Base-by-base conservation (phyloP, 2,888 invertebrate genomes). In the Rhingia campestris region DNA sequence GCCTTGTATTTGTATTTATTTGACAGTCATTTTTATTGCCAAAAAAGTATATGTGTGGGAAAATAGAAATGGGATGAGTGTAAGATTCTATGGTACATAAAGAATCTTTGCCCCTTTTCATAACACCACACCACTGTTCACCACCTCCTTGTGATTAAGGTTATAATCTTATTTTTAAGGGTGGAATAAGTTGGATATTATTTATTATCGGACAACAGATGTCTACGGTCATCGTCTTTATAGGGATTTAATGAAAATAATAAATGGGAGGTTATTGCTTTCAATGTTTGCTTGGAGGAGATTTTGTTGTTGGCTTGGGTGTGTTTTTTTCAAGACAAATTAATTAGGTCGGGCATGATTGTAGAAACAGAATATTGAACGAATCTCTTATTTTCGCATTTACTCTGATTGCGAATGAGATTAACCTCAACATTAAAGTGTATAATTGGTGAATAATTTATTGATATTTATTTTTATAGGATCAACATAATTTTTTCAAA, bases 151-250 rank as follows among this genome's bases (percentile, higher is more conserved):
- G 61, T 73, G 73, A 82, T 73, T 82, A 77, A 43, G 73, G 67
- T 61, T 30, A 63, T 73, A 67, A 82, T 82, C 67, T 79, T 53
- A 33, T 54, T 37, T 72, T 56, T 58, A 6, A 4, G 53, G 33
- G 9, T 37, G 49, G 22, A 37, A n/a, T 41, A 51, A 12, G 59
- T 39, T 56, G 49, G 45, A 58, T 54, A 73, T 82, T 82, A 72
- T 82, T 82, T 82, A 82, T 79, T 79, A 58, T 51, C 47, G 33
- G 73, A 73, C 79, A 82, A 79, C 77, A 82, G 82, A 82, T 82
- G 82, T 69, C 59, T 35, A 14, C 45, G 41, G 39, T 22, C 22
- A 22, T 22, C 56, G 12, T 82, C 67, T 73, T 77, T 73, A 79
- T 51, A 73, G 63, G 63, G 45, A 39, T 82, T 73, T 79, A 79